Evolutionary conservation across 2,113 vertebrate species (phyloP).

Genomic region (Delphinapterus leucas): DNA sequence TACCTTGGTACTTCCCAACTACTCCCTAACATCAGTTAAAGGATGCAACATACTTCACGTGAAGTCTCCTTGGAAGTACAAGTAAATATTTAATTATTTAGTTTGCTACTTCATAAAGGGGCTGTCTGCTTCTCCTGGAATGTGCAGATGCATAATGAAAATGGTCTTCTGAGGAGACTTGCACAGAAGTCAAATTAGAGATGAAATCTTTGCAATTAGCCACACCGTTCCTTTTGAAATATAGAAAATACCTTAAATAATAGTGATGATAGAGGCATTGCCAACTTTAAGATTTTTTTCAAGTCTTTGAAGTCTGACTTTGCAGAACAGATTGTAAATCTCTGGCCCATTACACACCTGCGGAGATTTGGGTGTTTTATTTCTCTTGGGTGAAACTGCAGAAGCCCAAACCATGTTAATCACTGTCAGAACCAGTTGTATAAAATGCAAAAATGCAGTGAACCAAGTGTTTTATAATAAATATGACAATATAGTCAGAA

Average conservation of each 20-base stretch:
- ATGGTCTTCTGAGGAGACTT: background rate
- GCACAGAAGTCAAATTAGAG: constrained; percentile 43
- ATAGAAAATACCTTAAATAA: constrained; percentile 75
- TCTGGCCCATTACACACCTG: constrained; percentile 91
- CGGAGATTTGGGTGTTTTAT: constrained; percentile 87
- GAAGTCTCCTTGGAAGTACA: constrained; percentile 75
- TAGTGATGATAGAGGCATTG: constrained; percentile 74
- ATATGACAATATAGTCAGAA: constrained; percentile 85
- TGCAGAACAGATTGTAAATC: constrained; percentile 91
- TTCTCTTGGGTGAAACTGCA: constrained; percentile 87
- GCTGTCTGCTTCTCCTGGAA: background rate
- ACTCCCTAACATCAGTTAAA: constrained; percentile 71
- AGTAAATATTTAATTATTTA: constrained; percentile 73
- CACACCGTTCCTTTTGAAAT: constrained; percentile 73
- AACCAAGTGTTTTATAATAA: constrained; percentile 85
- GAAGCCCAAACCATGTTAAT: constrained; percentile 88
- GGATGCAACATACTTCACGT: constrained; percentile 68
- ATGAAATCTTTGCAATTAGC: constrained; percentile 73
- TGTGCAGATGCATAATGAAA: background rate
- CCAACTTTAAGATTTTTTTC: constrained; percentile 81
- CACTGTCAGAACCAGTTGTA: constrained; percentile 92
- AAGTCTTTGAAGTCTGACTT: constrained; percentile 88
- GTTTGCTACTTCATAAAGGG: background rate
- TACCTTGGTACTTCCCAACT: constrained; percentile 69
- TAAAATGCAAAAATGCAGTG: constrained; percentile 87